Conservation (phyloP, 2,888 invertebrate genomes). For the Catonia carolina region DNA sequence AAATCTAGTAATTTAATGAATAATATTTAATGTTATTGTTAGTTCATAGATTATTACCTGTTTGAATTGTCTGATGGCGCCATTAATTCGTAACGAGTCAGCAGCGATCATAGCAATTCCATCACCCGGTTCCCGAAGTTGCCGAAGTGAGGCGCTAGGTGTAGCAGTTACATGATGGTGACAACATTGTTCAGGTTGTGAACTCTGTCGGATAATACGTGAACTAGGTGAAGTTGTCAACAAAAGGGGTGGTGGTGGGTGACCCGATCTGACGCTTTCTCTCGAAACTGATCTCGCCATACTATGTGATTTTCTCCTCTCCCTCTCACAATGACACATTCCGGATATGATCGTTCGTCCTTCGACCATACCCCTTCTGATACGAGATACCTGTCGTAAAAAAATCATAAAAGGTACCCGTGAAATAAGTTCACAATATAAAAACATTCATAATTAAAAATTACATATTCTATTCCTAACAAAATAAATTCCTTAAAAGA, state of each 20-base stretch:
- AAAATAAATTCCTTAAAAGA: too few species aligned
- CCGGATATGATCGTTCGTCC: conserved; percentile 28
- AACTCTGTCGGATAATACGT: conserved; percentile 82
- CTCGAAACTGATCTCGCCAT: conserved; percentile 75
- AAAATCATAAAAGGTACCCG: not conserved
- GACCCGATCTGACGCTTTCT: conserved; percentile 53
- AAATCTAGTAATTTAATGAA: too few species aligned
- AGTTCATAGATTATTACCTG: conserved; percentile 64
- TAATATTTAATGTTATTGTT: too few species aligned
- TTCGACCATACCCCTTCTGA: too few species aligned
- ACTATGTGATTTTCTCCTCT: conserved; percentile 59
- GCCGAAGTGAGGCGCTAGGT: conserved; percentile 79
- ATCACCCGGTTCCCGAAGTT: conserved; percentile 73
- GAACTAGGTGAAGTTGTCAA: conserved; percentile 60
- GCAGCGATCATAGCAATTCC: conserved; percentile 93
- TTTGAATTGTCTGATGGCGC: conserved; percentile 92
- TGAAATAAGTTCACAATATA: not conserved
- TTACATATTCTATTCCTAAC: too few species aligned
- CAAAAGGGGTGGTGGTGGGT: conserved; percentile 63
- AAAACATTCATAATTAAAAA: not conserved
- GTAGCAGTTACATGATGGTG: conserved; percentile 48
- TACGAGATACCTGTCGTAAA: conserved; percentile 21
- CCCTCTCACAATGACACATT: conserved; percentile 60
- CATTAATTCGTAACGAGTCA: conserved; percentile 91
- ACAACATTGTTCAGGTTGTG: conserved; percentile 65